Evolutionary conservation across 2,797 vertebrate genomes (phyloP).

Genomic region (Notolepis coatsorum): DNA sequence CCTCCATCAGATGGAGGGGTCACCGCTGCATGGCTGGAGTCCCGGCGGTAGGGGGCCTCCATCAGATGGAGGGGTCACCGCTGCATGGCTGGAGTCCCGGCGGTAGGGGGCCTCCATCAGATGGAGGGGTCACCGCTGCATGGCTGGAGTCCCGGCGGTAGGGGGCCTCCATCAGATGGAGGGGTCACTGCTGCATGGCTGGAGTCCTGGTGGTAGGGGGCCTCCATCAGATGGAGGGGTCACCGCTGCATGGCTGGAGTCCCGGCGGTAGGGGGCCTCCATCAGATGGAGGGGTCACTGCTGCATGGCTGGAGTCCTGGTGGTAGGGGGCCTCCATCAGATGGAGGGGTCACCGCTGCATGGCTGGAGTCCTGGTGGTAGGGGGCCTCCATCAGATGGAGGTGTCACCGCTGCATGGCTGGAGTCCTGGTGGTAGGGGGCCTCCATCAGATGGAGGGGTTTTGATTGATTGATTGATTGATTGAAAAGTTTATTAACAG

Average conservation of each 20-base stretch:
- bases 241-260: conserved; percentile 1
- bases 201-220: background rate
- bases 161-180: background rate
- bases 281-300: conserved; percentile 1
- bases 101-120: background rate
- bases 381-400: background rate
- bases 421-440: background rate
- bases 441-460: background rate
- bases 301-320: background rate
- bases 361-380: background rate
- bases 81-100: background rate
- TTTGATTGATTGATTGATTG: no score
- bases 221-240: conserved; percentile 7
- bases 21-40: conserved; percentile 1
- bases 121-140: conserved; percentile 22
- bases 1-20: conserved; percentile 7
- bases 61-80: conserved; percentile 22
- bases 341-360: conserved; percentile 22
- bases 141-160: background rate
- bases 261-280: background rate
- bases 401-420: conserved; percentile 14
- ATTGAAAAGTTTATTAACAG: no score
- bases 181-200: no score
- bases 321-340: background rate
- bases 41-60: background rate